phyloP scores from a whole-genome alignment of 2,888 invertebrate species.

The Leuctra nigra region DNA sequence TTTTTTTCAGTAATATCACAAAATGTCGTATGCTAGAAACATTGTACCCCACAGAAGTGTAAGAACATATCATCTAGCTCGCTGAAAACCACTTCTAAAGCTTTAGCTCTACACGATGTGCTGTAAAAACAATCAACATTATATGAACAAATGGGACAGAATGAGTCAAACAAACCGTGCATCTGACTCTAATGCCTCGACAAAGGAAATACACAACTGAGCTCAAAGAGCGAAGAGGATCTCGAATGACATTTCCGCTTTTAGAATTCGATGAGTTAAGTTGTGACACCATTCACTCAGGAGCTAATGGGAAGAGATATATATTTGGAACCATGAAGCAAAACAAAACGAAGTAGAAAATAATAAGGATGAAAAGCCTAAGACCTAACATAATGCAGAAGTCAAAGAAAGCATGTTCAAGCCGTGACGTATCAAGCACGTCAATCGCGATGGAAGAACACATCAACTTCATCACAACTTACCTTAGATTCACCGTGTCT shows the following conservation, averaged over 20 bases:
- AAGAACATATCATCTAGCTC: too few relatives aligned
- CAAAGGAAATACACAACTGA: too few relatives aligned
- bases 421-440: background rate
- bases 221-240: background rate
- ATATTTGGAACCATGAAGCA: background rate
- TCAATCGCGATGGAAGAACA: background rate
- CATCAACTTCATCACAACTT: background rate
- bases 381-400: background rate
- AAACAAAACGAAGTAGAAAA: background rate
- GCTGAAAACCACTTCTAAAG: too few relatives aligned
- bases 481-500: too few relatives aligned
- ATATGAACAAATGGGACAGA: too few relatives aligned
- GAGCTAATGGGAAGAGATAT: background rate
- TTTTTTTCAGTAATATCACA: too few relatives aligned
- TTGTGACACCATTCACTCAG: conserved; percentile 5
- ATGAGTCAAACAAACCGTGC: too few relatives aligned
- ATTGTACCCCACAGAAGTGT: too few relatives aligned
- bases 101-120: too few relatives aligned
- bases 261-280: background rate
- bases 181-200: too few relatives aligned
- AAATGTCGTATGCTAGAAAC: too few relatives aligned
- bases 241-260: conserved; percentile 9
- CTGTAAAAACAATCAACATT: too few relatives aligned
- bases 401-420: background rate
- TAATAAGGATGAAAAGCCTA: background rate